Conservation (phyloP, 1,140 invertebrate species). For the Helicoverpa zea region DNA sequence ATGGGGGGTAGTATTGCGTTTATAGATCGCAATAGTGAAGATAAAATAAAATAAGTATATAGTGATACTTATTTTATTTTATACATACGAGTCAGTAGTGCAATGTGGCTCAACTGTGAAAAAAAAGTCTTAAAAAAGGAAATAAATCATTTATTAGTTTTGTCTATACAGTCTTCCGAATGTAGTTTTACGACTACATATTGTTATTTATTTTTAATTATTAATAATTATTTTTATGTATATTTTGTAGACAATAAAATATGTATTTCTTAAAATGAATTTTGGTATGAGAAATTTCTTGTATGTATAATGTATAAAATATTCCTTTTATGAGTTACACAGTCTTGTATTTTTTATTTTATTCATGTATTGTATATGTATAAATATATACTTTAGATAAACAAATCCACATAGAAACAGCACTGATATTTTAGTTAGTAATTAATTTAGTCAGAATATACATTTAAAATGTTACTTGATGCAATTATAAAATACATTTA, state of each 20-base stretch:
- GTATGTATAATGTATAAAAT: no score
- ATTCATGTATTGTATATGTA: not conserved
- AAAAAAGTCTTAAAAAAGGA: no score
- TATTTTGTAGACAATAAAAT: not conserved
- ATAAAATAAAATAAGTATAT: no score
- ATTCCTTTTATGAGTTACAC: not conserved
- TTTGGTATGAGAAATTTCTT: not conserved
- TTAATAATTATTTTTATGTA: not conserved
- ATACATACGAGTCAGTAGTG: no score
- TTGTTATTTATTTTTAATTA: not conserved
- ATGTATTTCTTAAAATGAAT: not conserved
- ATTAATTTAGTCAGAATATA: not conserved
- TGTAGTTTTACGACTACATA: not conserved
- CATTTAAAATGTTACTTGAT: not conserved
- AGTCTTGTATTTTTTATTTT: not conserved
- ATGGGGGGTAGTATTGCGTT: no score
- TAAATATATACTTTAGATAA: not conserved
- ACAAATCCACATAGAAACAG: not conserved
- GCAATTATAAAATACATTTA: constrained; percentile 1
- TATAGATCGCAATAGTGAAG: no score
- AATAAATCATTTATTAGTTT: no score
- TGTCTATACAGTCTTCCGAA: not conserved
- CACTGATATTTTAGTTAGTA: not conserved
- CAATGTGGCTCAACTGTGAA: no score
- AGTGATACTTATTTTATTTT: no score